Evolutionary conservation across 2,797 vertebrate genomes (phyloP), one percentile per base, ranked within the genome.

Genomic region (Notolabrus celidotus): DNA sequence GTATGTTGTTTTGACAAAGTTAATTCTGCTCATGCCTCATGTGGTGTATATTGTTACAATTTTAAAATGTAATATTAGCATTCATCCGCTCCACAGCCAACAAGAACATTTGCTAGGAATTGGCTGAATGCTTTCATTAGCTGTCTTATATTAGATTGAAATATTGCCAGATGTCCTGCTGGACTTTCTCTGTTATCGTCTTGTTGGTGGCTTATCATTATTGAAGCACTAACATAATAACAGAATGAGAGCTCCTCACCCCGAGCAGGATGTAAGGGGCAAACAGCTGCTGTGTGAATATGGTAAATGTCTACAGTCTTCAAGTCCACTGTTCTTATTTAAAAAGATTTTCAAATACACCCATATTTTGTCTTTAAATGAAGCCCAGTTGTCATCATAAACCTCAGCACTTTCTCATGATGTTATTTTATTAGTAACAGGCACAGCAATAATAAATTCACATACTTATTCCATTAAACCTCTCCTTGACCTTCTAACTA

Each of bases 391-490:
- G 70, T 84, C 77, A 73, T 77, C 66, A 36, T 5, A 29, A 46
- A 56, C 57, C 16, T 68, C 67, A 60, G 63, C 61, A 53, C 68
- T 69, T 75, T 62, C 50, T 41, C 53, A 25, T 58, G 25, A 57
- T 1, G 17, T 20, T 61, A 27, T 54, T 85, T 88, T 84, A 88
- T 87, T 84, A 57, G 71, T 90, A 82, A 63, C 73, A 85, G 77
- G 79, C 63, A 85, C 31, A 29, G 63, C 52, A 82, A 74, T 72
- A 72, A 71, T 72, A 72, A 70, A 77, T 90, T 67, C 63, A 76
- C 62, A 69, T 36, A 65, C 69, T 71, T 85, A 74, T 49, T 81
- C 84, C 78, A 90, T 84, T 84, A 92, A 94, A 92, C 86, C 88
- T 89, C 70, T 61, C 80, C 73, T 84, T 90, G 86, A 89, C 84